A percentile compares a stretch with the other conserved stretches of the same genome.
Evolutionary conservation across 2,888 invertebrate genomes (phyloP).

Genomic region (Phoronis australis): DNA sequence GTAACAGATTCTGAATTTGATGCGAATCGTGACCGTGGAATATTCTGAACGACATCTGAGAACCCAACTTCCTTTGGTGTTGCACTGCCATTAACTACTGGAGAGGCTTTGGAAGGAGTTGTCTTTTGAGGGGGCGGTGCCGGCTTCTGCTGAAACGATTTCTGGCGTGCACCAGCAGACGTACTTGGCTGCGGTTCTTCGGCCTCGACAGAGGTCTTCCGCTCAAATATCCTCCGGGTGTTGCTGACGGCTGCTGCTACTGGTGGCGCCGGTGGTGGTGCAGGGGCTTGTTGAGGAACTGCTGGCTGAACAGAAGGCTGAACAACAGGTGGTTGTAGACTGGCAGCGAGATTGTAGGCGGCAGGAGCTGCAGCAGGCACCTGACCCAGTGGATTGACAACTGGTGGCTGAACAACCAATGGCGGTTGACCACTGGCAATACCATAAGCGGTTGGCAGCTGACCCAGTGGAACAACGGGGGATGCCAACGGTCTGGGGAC

Average conservation of each 20-base stretch:
- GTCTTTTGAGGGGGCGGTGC: not conserved
- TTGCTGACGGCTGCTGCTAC: constrained; percentile 46
- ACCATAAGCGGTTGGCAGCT: too few relatives aligned
- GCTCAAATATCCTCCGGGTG: constrained; percentile 1
- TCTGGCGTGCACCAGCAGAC: not conserved
- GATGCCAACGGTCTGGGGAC: not conserved
- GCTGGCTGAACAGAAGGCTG: constrained; percentile 7
- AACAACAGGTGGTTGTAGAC: not conserved
- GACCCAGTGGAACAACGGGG: too few relatives aligned
- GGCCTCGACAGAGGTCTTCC: too few relatives aligned
- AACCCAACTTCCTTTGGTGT: not conserved
- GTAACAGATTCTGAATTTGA: not conserved
- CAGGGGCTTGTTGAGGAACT: constrained; percentile 37
- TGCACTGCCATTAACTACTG: too few relatives aligned
- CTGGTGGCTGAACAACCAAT: too few relatives aligned
- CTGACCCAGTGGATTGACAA: constrained; percentile 1
- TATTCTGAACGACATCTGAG: not conserved
- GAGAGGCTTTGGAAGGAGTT: not conserved
- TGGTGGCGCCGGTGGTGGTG: constrained; percentile 39
- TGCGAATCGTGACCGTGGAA: not conserved
- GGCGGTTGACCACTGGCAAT: not conserved
- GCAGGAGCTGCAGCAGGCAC: not conserved
- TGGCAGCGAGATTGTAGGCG: constrained; percentile 2
- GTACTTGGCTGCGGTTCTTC: not conserved
- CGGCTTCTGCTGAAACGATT: not conserved